Base-by-base conservation (phyloP, 1,140 invertebrate species). In the Mamestra configurata region DNA sequence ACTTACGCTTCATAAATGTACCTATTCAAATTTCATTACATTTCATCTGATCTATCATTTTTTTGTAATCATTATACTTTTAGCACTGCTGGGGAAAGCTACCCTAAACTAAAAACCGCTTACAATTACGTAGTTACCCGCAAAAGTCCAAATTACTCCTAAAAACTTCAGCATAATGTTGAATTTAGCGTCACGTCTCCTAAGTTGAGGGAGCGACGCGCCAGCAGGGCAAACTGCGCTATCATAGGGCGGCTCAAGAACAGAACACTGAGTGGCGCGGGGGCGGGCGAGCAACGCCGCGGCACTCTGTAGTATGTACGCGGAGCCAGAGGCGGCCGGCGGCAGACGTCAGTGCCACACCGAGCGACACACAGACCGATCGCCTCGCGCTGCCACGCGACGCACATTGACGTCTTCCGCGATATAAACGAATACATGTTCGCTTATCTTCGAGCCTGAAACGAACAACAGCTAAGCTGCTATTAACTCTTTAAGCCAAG, bases 301-400 rank as follows among this genome's bases (percentile, higher is more conserved):
- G 84, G 37, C n/a, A 15, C 37, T 43, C 57, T 24, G 22, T 73
- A 75, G 73, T 77, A 51, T 70, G 11, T 40, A 78, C 66, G 51
- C 79, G 22, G 51, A 55, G 66, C 75, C 72, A 70, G 68, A 73
- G 43, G 70, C 77, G 61, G 43, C 80, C 59, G 73, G 53, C 77
- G 84, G 64, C 88, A 84, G 85, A 84, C 90, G 88, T 89, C 92
- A 93, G 92, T 93, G 81, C 80, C 80, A 85, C 85, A 85, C 86
- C 84, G 88, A 89, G 86, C 92, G 88, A 92, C 89, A 88, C 85
- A 85, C 89, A 71, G 87, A 81, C 82, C 89, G 90, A 90, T 78
- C 91, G 90, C 85, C 85, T 88, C 89, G 88, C 88, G 84, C 83
- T 83, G 80, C 64, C 83, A 82, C 86, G 86, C 85, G 86, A 70